phyloP scores from a whole-genome alignment of 2,888 invertebrate genomes.

The Tiphia femorata region DNA sequence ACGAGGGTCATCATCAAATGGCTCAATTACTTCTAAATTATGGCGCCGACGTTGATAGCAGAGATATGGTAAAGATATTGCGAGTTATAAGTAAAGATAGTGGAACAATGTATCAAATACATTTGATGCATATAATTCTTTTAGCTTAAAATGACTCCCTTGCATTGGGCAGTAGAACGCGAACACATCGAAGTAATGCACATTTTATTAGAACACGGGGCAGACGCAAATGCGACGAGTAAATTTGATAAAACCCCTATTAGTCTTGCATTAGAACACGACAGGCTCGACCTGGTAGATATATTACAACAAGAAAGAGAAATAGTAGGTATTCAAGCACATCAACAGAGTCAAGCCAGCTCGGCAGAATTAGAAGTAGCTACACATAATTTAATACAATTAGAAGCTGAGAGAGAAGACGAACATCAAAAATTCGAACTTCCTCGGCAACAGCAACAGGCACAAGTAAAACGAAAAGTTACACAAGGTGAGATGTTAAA shows the following conservation, averaged over 20 bases:
- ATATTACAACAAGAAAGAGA: conserved; percentile 71
- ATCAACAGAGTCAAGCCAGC: conserved; percentile 53
- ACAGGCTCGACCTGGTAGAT: conserved; percentile 74
- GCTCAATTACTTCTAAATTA: conserved; percentile 78
- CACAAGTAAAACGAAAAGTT: conserved; percentile 50
- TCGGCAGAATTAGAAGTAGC: conserved; percentile 60
- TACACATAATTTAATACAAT: conserved; percentile 62
- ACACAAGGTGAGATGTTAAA: conserved; percentile 46
- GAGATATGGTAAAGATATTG: conserved; percentile 78
- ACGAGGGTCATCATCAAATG: conserved; percentile 84
- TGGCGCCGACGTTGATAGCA: conserved; percentile 80
- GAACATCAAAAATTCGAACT: conserved; percentile 53
- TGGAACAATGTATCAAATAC: background rate
- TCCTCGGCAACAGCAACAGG: conserved; percentile 50
- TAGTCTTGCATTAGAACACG: conserved; percentile 77
- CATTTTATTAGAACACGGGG: conserved; percentile 80
- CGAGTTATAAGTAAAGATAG: background rate
- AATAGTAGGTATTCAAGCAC: conserved; percentile 48
- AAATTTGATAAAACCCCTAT: conserved; percentile 82
- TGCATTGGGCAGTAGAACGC: conserved; percentile 94
- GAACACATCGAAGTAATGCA: conserved; percentile 80
- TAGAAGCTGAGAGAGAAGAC: conserved; percentile 50
- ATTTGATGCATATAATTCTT: conserved; percentile 32
- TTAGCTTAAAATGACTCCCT: conserved; percentile 88
- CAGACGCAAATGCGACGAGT: conserved; percentile 77